Conservation (phyloP, 2,113 vertebrate species). For the Microcebus griseorufus region DNA sequence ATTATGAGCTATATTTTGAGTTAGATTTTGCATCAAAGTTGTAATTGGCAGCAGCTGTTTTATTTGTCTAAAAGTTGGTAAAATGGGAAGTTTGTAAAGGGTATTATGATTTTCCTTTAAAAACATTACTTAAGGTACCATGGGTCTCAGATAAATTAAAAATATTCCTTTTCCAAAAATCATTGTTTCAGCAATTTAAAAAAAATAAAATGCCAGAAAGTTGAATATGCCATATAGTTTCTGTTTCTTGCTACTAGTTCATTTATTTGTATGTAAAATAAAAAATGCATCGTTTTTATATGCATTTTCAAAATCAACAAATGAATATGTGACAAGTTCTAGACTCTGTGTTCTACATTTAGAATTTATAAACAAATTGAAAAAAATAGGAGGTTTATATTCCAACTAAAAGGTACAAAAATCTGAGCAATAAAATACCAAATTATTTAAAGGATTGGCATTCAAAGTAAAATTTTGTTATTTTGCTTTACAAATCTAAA, state of each 20-base stretch:
- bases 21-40: constrained; percentile 56
- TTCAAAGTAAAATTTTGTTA: constrained; percentile 46
- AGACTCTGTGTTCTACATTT: constrained; percentile 53
- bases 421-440: constrained; percentile 45
- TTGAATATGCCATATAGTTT: constrained; percentile 58
- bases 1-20: constrained; percentile 43
- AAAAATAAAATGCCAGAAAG: constrained; percentile 62
- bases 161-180: constrained; percentile 51
- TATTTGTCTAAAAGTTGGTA: constrained; percentile 46
- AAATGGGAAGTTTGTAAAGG: constrained; percentile 48
- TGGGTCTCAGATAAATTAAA: constrained; percentile 47
- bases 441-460: constrained; percentile 43
- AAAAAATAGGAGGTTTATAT: constrained; percentile 54
- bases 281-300: constrained; percentile 67
- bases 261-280: constrained; percentile 64
- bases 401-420: constrained; percentile 46
- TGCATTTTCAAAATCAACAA: constrained; percentile 56
- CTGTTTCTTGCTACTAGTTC: constrained; percentile 58
- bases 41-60: constrained; percentile 48
- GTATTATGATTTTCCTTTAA: background rate
- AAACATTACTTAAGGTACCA: constrained; percentile 23
- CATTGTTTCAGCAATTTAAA: constrained; percentile 40
- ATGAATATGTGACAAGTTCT: background rate
- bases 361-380: constrained; percentile 63
- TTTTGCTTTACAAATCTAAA: constrained; percentile 51